Evolutionary conservation across 1,140 invertebrate species (phyloP).

Genomic region (Drosophila cardini): DNA sequence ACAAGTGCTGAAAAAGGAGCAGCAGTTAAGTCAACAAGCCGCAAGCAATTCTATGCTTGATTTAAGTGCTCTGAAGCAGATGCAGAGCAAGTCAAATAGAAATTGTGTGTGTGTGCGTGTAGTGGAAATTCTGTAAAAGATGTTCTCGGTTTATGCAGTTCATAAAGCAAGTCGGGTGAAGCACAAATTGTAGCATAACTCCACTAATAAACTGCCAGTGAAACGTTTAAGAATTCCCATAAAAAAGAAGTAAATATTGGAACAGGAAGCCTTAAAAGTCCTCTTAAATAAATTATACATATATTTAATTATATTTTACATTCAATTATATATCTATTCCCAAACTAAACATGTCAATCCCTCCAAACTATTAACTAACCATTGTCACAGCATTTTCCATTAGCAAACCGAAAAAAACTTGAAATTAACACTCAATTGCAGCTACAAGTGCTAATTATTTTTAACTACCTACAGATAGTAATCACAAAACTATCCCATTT

Average conservation of each 20-base stretch:
- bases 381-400: constrained; percentile 13
- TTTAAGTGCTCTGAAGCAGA: constrained; percentile 30
- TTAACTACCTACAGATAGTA: constrained; percentile 30
- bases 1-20: constrained; percentile 20
- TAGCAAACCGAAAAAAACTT: not conserved
- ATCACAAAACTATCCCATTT: not conserved
- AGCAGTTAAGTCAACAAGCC: constrained; percentile 40
- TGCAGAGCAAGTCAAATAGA: constrained; percentile 10
- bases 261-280: too few relatives aligned
- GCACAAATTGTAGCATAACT: too few relatives aligned
- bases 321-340: too few relatives aligned
- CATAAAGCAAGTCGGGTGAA: not conserved
- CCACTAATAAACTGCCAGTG: too few relatives aligned
- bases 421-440: constrained; percentile 18
- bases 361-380: not conserved
- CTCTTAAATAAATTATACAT: too few relatives aligned
- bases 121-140: not conserved
- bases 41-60: constrained; percentile 25
- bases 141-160: constrained; percentile 1
- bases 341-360: too few relatives aligned
- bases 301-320: too few relatives aligned
- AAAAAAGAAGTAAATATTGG: too few relatives aligned
- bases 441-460: constrained; percentile 41
- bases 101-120: not conserved
- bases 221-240: too few relatives aligned